Conservation (phyloP, 2,888 invertebrate genomes). For the Drosophila helvetica region DNA sequence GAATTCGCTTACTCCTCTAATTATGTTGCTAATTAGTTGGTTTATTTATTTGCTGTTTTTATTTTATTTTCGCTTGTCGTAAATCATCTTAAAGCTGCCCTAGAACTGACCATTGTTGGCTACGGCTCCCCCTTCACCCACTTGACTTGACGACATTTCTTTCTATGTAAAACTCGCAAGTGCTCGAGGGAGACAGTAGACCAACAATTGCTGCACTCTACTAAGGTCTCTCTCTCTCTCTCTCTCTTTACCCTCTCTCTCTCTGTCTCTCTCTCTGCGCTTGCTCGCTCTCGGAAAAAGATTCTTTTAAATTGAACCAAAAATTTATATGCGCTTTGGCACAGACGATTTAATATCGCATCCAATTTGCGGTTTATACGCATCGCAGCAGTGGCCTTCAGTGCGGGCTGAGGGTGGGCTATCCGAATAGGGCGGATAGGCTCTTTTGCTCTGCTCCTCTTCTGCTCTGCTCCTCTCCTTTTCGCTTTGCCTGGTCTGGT, state of each 20-base stretch:
- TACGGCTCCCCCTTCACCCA: not conserved
- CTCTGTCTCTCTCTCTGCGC: slow-evolving; percentile 26
- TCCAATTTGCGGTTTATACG: slow-evolving; percentile 84
- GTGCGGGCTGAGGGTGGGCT: slow-evolving; percentile 18
- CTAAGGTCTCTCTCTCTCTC: slow-evolving; percentile 17
- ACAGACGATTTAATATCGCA: slow-evolving; percentile 84
- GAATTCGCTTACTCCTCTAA: slow-evolving; percentile 32
- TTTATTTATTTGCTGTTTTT: slow-evolving; percentile 1
- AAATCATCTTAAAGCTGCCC: slow-evolving; percentile 10
- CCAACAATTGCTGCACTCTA: slow-evolving; percentile 12
- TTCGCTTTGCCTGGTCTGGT: not conserved
- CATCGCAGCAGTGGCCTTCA: slow-evolving; percentile 62
- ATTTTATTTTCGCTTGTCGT: not conserved
- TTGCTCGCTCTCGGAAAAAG: slow-evolving; percentile 35
- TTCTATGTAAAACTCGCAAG: slow-evolving; percentile 39
- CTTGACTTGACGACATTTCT: slow-evolving; percentile 37
- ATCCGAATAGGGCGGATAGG: slow-evolving; percentile 16
- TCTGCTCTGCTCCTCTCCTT: not conserved
- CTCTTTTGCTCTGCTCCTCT: not conserved
- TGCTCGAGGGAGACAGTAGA: slow-evolving; percentile 17
- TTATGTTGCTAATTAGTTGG: slow-evolving; percentile 64
- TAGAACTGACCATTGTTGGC: not conserved
- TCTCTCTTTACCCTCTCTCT: slow-evolving; percentile 11
- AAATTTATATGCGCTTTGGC: slow-evolving; percentile 82
- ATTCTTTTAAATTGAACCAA: slow-evolving; percentile 81